Conservation (phyloP, 1,140 invertebrate genomes). For the Cheumatopsyche charites region DNA sequence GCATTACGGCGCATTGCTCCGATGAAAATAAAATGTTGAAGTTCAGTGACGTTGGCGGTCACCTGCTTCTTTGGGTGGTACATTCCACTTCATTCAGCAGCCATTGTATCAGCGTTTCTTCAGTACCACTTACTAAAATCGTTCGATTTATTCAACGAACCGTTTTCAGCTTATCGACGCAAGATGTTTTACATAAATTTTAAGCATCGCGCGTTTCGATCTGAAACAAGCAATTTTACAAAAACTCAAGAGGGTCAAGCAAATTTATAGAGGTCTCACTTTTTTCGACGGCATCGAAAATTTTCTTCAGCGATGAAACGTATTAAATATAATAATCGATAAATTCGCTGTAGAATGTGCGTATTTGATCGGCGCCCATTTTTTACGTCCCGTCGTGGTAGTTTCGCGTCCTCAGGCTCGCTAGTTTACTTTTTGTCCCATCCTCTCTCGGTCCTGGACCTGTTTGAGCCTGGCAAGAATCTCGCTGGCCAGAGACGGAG, state of each 20-base stretch:
- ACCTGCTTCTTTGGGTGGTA: conserved; percentile 21
- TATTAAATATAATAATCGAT: too few relatives aligned
- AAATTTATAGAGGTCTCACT: too few relatives aligned
- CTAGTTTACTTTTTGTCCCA: conserved; percentile 21
- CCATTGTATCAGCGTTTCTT: conserved; percentile 28
- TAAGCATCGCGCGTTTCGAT: too few relatives aligned
- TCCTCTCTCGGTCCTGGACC: conserved; percentile 7
- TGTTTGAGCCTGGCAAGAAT: conserved; percentile 17
- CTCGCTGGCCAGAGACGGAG: conserved; percentile 20
- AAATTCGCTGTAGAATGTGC: conserved; percentile 9
- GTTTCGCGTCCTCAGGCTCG: conserved; percentile 12
- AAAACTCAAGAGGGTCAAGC: too few relatives aligned
- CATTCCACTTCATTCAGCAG: conserved; percentile 31
- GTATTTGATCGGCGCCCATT: conserved; percentile 28
- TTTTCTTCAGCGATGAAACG: too few relatives aligned
- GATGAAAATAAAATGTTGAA: conserved; percentile 6
- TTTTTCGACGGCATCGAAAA: too few relatives aligned
- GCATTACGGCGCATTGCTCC: conserved; percentile 6
- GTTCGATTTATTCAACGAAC: too few relatives aligned
- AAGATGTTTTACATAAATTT: too few relatives aligned
- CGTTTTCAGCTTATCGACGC: too few relatives aligned
- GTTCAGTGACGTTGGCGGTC: conserved; percentile 19
- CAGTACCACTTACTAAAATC: too few relatives aligned
- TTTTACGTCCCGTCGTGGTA: conserved; percentile 26
- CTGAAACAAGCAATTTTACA: too few relatives aligned